These are phyloP conservation scores for Bufo gargarizans DNA, from an alignment of 2,113 vertebrate species.

Conservation along the genomic window DNA sequence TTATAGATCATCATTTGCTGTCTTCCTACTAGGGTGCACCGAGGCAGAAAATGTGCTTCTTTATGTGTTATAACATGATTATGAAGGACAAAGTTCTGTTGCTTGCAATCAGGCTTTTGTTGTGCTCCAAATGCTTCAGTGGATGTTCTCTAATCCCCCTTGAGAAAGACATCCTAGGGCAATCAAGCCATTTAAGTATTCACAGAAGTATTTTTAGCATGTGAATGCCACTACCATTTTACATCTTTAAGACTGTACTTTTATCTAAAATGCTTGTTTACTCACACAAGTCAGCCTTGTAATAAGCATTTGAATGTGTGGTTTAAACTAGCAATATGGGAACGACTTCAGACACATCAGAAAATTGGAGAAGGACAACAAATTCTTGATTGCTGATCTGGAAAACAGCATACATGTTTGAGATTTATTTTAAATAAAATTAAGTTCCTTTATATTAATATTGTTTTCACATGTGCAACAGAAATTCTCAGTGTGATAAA, in stretches of 20 bases:
- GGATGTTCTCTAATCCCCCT: constrained; percentile 49
- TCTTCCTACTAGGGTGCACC: constrained; percentile 8
- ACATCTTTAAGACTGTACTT: constrained; percentile 47
- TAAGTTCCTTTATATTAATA: neutral
- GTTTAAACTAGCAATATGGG: constrained; percentile 14
- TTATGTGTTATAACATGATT: constrained; percentile 50
- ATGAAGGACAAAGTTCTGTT: constrained; percentile 51
- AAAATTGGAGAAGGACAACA: constrained; percentile 18
- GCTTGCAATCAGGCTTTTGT: constrained; percentile 52
- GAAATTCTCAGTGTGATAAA: constrained; percentile 7
- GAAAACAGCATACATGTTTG: neutral
- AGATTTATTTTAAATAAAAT: neutral
- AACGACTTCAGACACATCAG: constrained; percentile 32
- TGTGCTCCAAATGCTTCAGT: constrained; percentile 50
- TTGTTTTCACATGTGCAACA: neutral
- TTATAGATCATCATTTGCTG: constrained; percentile 27
- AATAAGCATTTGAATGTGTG: constrained; percentile 41
- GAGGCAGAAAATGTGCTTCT: constrained; percentile 42
- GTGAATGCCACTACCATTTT: constrained; percentile 45
- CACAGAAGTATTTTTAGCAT: constrained; percentile 52
- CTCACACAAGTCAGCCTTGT: constrained; percentile 40
- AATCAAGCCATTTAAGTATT: constrained; percentile 69
- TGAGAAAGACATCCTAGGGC: constrained; percentile 65
- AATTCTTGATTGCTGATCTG: neutral
- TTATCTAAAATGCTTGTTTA: constrained; percentile 50